A percentile compares a stretch with the other conserved stretches of the same genome.
Conservation (phyloP, 2,797 vertebrate species). For the Knipowitschia caucasica region DNA sequence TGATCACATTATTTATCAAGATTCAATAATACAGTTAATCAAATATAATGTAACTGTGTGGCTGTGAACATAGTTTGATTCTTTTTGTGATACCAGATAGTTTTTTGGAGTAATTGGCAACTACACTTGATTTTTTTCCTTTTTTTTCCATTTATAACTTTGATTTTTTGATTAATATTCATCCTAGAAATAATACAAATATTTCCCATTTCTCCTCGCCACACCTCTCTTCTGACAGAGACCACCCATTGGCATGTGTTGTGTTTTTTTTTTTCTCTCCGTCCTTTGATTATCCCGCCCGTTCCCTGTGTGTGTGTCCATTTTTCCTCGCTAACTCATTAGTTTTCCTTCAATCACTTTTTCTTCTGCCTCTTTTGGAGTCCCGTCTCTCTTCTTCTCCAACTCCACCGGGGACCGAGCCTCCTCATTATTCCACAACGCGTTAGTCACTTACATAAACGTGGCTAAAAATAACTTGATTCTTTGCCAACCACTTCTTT, state of each 20-base stretch:
- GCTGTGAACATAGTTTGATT: too few relatives aligned
- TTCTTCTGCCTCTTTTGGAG: constrained; percentile 55
- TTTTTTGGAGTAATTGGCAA: too few relatives aligned
- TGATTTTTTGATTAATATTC: too few relatives aligned
- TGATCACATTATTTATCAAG: too few relatives aligned
- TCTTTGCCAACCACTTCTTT: constrained; percentile 59
- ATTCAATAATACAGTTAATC: too few relatives aligned
- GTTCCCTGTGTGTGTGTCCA: constrained; percentile 33
- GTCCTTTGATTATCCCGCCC: constrained; percentile 50
- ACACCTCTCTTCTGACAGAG: constrained; percentile 37
- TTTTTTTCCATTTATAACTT: too few relatives aligned
- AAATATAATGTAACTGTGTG: too few relatives aligned
- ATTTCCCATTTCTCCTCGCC: too few relatives aligned
- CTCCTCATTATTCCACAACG: constrained; percentile 77
- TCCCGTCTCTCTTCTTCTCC: constrained; percentile 56
- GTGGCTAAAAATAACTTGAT: constrained; percentile 71
- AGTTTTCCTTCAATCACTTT: constrained; percentile 62
- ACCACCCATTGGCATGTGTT: constrained; percentile 46
- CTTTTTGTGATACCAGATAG: too few relatives aligned
- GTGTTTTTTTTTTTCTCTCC: constrained; percentile 53
- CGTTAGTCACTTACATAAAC: constrained; percentile 76
- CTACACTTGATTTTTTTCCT: too few relatives aligned
- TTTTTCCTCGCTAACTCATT: constrained; percentile 62
- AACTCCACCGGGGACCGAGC: constrained; percentile 61
- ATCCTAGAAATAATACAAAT: too few relatives aligned